phyloP scores from a whole-genome alignment of 2,113 vertebrate species.

The Phrynosoma blainvillii region DNA sequence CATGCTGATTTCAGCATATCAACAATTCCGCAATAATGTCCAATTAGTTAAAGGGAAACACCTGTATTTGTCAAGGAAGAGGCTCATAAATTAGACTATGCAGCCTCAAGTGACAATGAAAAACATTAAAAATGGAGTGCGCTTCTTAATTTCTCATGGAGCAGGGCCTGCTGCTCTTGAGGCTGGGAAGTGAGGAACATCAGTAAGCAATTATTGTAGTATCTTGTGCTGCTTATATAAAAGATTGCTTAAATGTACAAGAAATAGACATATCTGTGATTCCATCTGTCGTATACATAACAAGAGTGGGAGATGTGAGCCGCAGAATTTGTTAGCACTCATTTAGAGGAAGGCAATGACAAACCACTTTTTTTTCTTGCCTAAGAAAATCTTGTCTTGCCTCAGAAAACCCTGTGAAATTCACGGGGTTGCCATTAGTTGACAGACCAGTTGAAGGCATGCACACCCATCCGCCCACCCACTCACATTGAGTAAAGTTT shows the following conservation, averaged over 20 bases:
- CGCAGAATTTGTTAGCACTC: too few relatives aligned
- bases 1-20: slow-evolving; percentile 53
- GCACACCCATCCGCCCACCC: too few relatives aligned
- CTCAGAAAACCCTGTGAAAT: too few relatives aligned
- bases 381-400: too few relatives aligned
- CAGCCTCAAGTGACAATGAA: slow-evolving; percentile 66
- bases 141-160: slow-evolving; percentile 70
- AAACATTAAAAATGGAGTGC: slow-evolving; percentile 74
- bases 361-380: too few relatives aligned
- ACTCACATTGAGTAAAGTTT: too few relatives aligned
- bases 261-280: slow-evolving; percentile 15
- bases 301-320: too few relatives aligned
- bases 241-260: slow-evolving; percentile 10
- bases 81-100: slow-evolving; percentile 69
- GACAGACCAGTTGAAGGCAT: too few relatives aligned
- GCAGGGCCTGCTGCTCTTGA: slow-evolving; percentile 62
- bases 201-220: slow-evolving; percentile 47
- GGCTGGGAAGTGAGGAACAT: slow-evolving; percentile 50
- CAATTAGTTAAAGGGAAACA: slow-evolving; percentile 83
- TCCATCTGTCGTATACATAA: not conserved
- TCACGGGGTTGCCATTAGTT: too few relatives aligned
- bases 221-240: slow-evolving; percentile 49
- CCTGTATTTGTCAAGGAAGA: slow-evolving; percentile 79
- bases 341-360: too few relatives aligned
- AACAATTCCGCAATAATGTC: slow-evolving; percentile 64